These are phyloP conservation scores for Luscinia megarhynchos DNA, from an alignment of 2,797 vertebrate genomes.

Conservation along the genomic window DNA sequence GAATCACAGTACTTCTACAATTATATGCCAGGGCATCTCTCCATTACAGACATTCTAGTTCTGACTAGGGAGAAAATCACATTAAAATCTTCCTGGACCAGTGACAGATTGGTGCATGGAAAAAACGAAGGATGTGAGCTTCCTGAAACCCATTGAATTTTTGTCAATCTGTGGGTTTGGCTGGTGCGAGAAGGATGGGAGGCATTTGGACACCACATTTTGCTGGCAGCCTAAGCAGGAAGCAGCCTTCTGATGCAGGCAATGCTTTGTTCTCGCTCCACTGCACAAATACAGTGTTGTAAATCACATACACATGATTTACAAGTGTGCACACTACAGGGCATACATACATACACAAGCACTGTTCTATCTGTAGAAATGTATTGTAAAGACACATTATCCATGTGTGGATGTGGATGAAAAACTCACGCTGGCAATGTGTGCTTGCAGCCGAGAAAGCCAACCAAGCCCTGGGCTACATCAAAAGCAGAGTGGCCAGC, in stretches of 20 bases:
- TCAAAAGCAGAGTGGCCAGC: background rate
- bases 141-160: background rate
- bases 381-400: background rate
- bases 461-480: background rate
- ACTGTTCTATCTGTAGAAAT: background rate
- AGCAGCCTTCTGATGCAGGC: accelerated
- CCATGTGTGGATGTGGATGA: background rate
- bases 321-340: accelerated
- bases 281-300: background rate
- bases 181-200: background rate
- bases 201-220: background rate
- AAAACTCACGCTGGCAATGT: background rate
- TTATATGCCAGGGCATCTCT: background rate
- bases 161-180: accelerated
- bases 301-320: background rate
- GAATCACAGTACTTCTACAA: background rate
- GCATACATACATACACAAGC: accelerated
- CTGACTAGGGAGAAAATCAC: background rate
- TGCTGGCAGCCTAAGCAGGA: accelerated
- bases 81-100: background rate
- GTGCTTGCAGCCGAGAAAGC: background rate
- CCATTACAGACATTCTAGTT: background rate
- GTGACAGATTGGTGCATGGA: too few relatives aligned
- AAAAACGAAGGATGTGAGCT: accelerated
- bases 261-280: background rate